These are phyloP conservation scores for Ericerus pela DNA, from an alignment of 1,140 invertebrate genomes.

Conservation along the genomic window DNA sequence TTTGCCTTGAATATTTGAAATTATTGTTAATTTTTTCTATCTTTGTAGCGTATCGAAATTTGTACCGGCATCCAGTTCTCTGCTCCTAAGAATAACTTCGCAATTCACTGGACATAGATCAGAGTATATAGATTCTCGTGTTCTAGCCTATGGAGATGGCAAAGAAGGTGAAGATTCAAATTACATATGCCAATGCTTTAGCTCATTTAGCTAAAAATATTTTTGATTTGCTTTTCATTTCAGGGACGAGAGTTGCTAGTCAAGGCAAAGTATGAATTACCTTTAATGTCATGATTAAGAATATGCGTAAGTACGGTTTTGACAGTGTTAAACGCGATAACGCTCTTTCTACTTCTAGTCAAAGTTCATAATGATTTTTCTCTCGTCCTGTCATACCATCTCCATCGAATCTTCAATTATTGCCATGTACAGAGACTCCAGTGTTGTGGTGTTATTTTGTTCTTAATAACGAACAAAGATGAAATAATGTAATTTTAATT, in stretches of 20 bases:
- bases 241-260: conserved; percentile 51
- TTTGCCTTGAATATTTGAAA: no score
- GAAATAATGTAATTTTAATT: no score
- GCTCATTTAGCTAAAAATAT: not conserved
- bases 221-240: conserved; percentile 28
- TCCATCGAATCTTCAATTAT: no score
- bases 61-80: conserved; percentile 54
- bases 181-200: not conserved
- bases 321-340: no score
- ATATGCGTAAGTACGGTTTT: conserved; percentile 49
- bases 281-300: conserved; percentile 54
- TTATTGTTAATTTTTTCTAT: no score
- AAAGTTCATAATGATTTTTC: no score
- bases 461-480: no score
- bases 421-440: no score
- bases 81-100: conserved; percentile 49
- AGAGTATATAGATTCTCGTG: conserved; percentile 53
- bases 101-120: conserved; percentile 52
- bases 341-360: no score
- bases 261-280: conserved; percentile 44
- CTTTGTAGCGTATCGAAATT: conserved; percentile 50
- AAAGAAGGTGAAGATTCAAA: conserved; percentile 41
- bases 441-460: no score
- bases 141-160: conserved; percentile 53
- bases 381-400: no score